Conservation (phyloP, 2,888 invertebrate species). For the Tanypteryx hageni region DNA sequence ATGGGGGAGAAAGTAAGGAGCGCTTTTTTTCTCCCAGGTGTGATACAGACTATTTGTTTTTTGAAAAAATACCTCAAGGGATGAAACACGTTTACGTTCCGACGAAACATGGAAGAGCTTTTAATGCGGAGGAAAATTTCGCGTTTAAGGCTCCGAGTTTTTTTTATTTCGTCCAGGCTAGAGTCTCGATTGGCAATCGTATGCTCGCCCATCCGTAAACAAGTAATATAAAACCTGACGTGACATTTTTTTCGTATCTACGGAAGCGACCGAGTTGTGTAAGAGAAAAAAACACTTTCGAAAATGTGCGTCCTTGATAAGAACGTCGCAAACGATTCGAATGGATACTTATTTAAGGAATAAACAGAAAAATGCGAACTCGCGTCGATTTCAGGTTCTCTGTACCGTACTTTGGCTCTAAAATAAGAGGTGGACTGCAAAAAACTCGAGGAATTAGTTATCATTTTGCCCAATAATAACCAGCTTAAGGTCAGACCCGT, state of each 20-base stretch:
- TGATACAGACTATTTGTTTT: background rate
- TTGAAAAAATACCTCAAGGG: background rate
- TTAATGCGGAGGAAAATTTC: background rate
- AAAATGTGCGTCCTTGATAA: background rate
- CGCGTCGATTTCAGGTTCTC: too few species aligned
- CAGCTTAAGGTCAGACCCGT: too few species aligned
- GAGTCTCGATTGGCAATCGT: background rate
- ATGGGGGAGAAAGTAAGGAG: slow-evolving; percentile 42
- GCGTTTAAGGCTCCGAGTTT: background rate
- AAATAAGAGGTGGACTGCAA: too few species aligned
- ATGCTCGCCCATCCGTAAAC: background rate
- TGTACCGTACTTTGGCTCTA: too few species aligned
- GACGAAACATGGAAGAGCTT: background rate
- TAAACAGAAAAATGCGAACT: too few species aligned
- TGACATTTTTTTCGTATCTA: background rate
- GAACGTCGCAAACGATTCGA: background rate
- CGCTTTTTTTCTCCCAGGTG: background rate
- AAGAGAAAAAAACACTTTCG: background rate
- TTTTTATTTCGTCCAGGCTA: background rate
- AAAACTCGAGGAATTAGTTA: too few species aligned
- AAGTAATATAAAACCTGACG: background rate
- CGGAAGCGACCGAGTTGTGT: background rate
- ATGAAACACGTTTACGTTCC: background rate
- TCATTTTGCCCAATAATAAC: too few species aligned
- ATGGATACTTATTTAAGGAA: background rate